Conservation (phyloP, 2,888 invertebrate genomes). For the Abscondita cerata region DNA sequence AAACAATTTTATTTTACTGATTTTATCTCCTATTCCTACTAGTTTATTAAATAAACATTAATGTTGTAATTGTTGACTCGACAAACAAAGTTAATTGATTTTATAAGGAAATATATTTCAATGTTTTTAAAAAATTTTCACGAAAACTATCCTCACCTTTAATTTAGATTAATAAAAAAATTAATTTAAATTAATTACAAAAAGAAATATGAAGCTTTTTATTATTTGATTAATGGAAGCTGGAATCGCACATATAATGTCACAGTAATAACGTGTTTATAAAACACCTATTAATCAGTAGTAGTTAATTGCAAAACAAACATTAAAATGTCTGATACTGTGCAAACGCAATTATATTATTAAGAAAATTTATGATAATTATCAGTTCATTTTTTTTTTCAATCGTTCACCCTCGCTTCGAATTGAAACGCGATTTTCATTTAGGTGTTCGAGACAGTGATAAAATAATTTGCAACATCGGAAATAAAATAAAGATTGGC, state of each 20-base stretch:
- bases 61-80: no score
- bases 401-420: not conserved
- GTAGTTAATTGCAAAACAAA: constrained; percentile 35
- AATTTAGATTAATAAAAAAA: no score
- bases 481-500: not conserved
- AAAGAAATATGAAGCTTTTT: not conserved
- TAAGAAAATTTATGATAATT: constrained; percentile 30
- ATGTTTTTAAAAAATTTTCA: no score
- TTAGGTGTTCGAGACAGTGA: no score
- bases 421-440: not conserved
- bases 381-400: constrained; percentile 31
- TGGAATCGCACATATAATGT: not conserved
- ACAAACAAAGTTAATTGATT: no score
- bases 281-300: constrained; percentile 30
- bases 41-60: no score
- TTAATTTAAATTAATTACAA: no score
- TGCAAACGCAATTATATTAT: constrained; percentile 37
- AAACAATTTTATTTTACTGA: no score
- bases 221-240: not conserved
- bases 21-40: no score
- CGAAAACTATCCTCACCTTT: no score
- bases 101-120: no score
- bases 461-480: no score
- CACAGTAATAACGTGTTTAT: constrained; percentile 3
- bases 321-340: constrained; percentile 33